Evolutionary conservation across 2,888 invertebrate species (phyloP).

Genomic region (Papilio elwesi): DNA sequence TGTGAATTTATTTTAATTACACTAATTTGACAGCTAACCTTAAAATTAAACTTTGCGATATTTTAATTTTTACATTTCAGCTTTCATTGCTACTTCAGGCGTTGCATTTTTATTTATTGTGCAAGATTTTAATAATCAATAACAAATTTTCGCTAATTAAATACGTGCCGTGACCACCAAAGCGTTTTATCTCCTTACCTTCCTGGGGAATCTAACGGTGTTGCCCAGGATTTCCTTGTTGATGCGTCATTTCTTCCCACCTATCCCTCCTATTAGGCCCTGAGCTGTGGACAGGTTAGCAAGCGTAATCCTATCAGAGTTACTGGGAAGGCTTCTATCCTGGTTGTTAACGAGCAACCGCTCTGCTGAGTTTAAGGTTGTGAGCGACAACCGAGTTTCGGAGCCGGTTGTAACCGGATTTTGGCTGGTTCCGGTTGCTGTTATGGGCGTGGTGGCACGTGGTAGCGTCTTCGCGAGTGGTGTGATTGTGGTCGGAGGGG

Average conservation of each 20-base stretch:
- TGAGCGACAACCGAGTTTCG: slow-evolving; percentile 61
- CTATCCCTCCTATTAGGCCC: slow-evolving; percentile 69
- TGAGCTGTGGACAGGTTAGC: slow-evolving; percentile 73
- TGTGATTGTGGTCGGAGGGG: slow-evolving; percentile 64
- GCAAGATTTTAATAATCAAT: no score
- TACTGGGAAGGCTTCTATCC: slow-evolving; percentile 55
- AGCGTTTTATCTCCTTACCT: slow-evolving; percentile 63
- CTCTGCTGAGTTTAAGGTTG: slow-evolving; percentile 63
- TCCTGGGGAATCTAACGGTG: slow-evolving; percentile 63
- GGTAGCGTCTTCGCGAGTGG: slow-evolving; percentile 63
- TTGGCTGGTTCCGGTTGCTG: slow-evolving; percentile 48
- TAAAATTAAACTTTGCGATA: neutral
- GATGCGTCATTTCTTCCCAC: slow-evolving; percentile 81
- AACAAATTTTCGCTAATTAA: no score
- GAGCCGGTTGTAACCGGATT: slow-evolving; percentile 51
- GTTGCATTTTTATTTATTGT: neutral
- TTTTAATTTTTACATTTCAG: neutral
- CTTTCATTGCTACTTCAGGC: neutral
- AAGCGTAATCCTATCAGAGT: slow-evolving; percentile 67
- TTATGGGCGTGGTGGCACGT: slow-evolving; percentile 66
- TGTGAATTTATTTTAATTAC: neutral
- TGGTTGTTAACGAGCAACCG: slow-evolving; percentile 57
- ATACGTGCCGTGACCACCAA: no score
- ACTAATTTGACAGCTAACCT: slow-evolving; percentile 16
- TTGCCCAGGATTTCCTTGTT: slow-evolving; percentile 58